Evolutionary conservation across 2,888 invertebrate species (phyloP).

Genomic region (Hesperia comma): DNA sequence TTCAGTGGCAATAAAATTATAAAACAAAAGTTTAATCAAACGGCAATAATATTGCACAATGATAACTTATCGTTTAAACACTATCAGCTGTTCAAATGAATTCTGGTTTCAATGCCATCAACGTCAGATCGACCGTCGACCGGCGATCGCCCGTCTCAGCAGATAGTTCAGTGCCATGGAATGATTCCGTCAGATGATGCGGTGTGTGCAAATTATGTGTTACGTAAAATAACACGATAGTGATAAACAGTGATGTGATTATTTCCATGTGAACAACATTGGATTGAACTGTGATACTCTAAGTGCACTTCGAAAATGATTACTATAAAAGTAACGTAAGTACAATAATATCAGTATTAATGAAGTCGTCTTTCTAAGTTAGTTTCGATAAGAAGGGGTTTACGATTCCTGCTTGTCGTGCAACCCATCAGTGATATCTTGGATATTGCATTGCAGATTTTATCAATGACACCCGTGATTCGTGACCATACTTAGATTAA

Average conservation of each 20-base stretch:
- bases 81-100: slow-evolving; percentile 22
- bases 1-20: too few relatives aligned
- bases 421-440: too few relatives aligned
- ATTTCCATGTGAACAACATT: neutral
- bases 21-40: too few relatives aligned
- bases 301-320: neutral
- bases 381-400: too few relatives aligned
- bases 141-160: too few relatives aligned
- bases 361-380: too few relatives aligned
- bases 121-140: slow-evolving; percentile 30
- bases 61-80: slow-evolving; percentile 38
- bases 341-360: neutral
- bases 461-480: too few relatives aligned
- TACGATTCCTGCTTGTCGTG: too few relatives aligned
- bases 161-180: slow-evolving; percentile 17
- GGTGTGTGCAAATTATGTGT: slow-evolving; percentile 6
- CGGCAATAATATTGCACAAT: neutral
- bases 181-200: neutral
- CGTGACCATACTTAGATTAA: too few relatives aligned
- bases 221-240: slow-evolving; percentile 15
- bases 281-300: neutral
- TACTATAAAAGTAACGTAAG: neutral
- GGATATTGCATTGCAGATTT: too few relatives aligned
- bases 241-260: neutral
- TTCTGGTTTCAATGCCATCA: slow-evolving; percentile 41